Evolutionary conservation across 2,113 vertebrate genomes (phyloP).

Genomic region (Balaeniceps rex): DNA sequence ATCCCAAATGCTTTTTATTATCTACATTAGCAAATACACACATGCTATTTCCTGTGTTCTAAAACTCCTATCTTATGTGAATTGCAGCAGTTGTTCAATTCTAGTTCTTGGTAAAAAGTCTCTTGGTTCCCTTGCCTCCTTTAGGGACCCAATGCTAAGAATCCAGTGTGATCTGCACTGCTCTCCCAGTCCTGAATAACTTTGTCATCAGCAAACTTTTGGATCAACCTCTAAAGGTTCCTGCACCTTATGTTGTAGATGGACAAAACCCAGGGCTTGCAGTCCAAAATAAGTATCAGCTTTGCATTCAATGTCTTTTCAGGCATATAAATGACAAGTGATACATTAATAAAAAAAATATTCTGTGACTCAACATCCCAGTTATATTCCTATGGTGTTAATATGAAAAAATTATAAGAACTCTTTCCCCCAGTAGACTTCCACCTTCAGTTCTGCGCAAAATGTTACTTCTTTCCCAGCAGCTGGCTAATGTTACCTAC

Average conservation of each 20-base stretch:
- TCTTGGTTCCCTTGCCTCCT: accelerated
- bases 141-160: neutral
- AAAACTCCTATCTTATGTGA: neutral
- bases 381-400: neutral
- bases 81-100: neutral
- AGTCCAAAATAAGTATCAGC: neutral
- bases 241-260: neutral
- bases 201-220: neutral
- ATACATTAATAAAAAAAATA: neutral
- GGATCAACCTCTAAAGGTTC: neutral
- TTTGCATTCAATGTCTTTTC: neutral
- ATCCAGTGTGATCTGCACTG: neutral
- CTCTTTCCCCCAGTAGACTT: neutral
- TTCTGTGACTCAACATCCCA: neutral
- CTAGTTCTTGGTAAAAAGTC: neutral
- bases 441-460: neutral
- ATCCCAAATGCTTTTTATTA: neutral
- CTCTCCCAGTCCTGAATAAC: neutral
- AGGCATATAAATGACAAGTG: neutral
- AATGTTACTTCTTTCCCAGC: neutral
- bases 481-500: neutral
- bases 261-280: neutral
- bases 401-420: neutral
- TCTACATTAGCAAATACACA: neutral
- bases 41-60: neutral